These are phyloP conservation scores for Isichthys henryi DNA, from an alignment of 2,113 vertebrate genomes.

Conservation along the genomic window DNA sequence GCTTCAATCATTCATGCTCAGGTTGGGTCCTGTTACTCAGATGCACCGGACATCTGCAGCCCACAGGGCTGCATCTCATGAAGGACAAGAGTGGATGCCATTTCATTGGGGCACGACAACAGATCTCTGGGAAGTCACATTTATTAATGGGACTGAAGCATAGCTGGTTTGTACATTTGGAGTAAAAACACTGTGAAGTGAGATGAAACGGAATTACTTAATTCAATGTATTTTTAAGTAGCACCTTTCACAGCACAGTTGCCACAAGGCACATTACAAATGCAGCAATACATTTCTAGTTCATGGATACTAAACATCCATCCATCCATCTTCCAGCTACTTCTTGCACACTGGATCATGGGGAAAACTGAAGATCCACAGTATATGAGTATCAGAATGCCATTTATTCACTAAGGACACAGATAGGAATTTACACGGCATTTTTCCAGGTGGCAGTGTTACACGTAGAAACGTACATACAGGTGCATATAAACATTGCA, in stretches of 20 bases:
- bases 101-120: neutral
- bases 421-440: neutral
- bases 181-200: neutral
- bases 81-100: neutral
- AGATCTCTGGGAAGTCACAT: neutral
- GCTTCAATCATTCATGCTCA: conserved; percentile 16
- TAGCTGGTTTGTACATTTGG: neutral
- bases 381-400: neutral
- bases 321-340: neutral
- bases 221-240: neutral
- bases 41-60: neutral
- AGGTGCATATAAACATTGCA: neutral
- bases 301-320: neutral
- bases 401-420: neutral
- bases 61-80: neutral
- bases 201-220: neutral
- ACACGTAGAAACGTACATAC: neutral
- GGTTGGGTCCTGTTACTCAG: conserved; percentile 12
- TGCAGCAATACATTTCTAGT: neutral
- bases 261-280: neutral
- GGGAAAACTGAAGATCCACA: neutral
- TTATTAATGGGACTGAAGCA: neutral
- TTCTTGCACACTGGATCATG: neutral
- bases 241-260: neutral
- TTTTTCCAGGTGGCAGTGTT: neutral